Conservation (phyloP, 2,113 vertebrate species). For the Beaufortia kweichowensis region DNA sequence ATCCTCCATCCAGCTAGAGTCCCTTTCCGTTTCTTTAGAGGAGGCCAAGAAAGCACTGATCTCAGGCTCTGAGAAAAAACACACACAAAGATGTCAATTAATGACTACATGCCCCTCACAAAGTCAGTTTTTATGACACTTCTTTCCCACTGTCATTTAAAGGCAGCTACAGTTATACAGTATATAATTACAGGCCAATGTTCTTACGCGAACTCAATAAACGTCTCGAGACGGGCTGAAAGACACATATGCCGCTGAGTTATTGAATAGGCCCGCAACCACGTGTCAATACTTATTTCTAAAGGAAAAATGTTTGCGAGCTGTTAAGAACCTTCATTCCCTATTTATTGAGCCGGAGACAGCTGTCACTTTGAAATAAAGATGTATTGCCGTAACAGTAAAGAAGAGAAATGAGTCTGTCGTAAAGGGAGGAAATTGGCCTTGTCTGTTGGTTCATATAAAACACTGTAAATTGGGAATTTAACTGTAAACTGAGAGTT, state of each 20-base stretch:
- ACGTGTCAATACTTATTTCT: not conserved
- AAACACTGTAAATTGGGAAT: not conserved
- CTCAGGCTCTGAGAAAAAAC: conserved; percentile 75
- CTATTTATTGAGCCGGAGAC: conserved; percentile 19
- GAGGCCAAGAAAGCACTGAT: conserved; percentile 73
- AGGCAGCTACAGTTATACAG: too few relatives aligned
- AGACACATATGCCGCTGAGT: conserved; percentile 5
- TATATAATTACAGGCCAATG: not conserved
- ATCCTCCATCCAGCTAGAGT: conserved; percentile 75
- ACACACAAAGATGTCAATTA: not conserved
- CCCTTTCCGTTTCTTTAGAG: conserved; percentile 68
- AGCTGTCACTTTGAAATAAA: conserved; percentile 36
- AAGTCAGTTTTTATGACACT: too few relatives aligned
- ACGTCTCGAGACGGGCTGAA: conserved; percentile 20
- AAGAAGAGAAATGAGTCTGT: conserved; percentile 11
- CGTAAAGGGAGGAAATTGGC: not conserved
- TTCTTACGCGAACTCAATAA: not conserved
- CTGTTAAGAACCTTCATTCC: not conserved
- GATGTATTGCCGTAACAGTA: conserved; percentile 21
- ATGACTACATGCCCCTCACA: not conserved
- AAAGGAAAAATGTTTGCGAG: not conserved
- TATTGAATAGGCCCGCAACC: not conserved
- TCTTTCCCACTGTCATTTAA: too few relatives aligned
- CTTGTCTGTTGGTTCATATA: not conserved
- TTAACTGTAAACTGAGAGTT: not conserved